Percentiles rank a stretch among this genome's conserved stretches.
These are phyloP conservation scores for Palaemon carinicauda DNA, from an alignment of 1,140 invertebrate genomes.

Conservation along the genomic window DNA sequence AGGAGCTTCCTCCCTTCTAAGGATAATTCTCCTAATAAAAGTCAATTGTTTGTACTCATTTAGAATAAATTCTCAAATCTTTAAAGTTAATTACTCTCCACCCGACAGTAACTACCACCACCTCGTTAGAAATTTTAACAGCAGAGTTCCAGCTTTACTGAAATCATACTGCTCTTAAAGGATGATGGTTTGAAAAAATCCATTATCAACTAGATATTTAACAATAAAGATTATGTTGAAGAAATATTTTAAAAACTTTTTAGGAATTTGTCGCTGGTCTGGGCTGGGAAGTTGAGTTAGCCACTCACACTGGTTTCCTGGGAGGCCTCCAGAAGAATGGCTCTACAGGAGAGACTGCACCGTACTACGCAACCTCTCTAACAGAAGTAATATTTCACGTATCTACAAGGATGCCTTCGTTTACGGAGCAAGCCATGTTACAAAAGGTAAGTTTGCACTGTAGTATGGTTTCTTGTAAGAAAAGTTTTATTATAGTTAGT, in stretches of 20 bases:
- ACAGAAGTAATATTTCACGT: slow-evolving; percentile 94
- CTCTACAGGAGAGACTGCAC: slow-evolving; percentile 88
- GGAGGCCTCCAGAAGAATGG: slow-evolving; percentile 93
- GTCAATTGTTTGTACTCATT: too few species aligned
- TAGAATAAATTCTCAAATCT: too few species aligned
- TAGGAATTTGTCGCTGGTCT: slow-evolving; percentile 88
- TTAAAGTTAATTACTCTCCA: too few species aligned
- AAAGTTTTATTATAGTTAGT: background rate
- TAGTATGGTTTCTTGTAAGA: background rate
- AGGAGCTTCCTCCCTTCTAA: too few species aligned
- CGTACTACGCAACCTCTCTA: slow-evolving; percentile 95
- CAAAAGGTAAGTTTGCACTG: slow-evolving; percentile 77
- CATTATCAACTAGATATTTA: too few species aligned
- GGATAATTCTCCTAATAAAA: too few species aligned
- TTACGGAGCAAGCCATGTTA: slow-evolving; percentile 81
- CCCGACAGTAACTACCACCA: too few species aligned
- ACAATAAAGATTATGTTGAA: background rate
- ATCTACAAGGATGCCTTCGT: slow-evolving; percentile 95
- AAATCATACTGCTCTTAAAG: too few species aligned
- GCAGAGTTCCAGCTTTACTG: too few species aligned
- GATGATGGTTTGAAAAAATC: too few species aligned
- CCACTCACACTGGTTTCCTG: slow-evolving; percentile 93
- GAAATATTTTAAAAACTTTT: background rate
- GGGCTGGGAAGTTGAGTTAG: slow-evolving; percentile 96
- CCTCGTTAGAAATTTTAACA: too few species aligned